A percentile compares a stretch with the other conserved stretches of the same genome.
phyloP scores from a whole-genome alignment of 2,888 invertebrate species.

The Orthonevra nobilis region DNA sequence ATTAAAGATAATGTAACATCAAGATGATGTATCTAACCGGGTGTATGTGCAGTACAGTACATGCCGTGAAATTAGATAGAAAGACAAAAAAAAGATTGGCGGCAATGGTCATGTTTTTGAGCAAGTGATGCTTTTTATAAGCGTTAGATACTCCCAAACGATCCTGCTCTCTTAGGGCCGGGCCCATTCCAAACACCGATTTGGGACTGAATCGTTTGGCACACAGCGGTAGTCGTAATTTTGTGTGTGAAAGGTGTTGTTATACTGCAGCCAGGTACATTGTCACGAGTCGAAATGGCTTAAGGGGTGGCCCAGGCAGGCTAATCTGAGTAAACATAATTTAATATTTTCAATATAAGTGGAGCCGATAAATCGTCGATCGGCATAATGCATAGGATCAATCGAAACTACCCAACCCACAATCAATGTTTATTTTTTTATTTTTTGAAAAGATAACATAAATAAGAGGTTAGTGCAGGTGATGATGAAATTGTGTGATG shows the following conservation, averaged over 20 bases:
- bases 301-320: constrained; percentile 31
- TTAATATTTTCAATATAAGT: constrained; percentile 46
- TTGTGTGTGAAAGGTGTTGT: constrained; percentile 12
- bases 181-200: constrained; percentile 40
- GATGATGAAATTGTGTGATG: constrained; percentile 63
- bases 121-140: constrained; percentile 12
- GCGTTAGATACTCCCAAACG: constrained; percentile 22
- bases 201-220: constrained; percentile 42
- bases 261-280: constrained; percentile 7
- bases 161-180: constrained; percentile 60
- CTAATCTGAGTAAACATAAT: constrained; percentile 58
- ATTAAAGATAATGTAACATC: constrained; percentile 58
- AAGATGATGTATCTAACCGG: constrained; percentile 54
- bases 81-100: constrained; percentile 63
- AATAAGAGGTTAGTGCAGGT: constrained; percentile 11
- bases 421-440: constrained; percentile 24
- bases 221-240: constrained; percentile 16
- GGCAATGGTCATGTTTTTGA: constrained; percentile 53
- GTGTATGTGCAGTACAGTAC: constrained; percentile 13
- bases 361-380: constrained; percentile 10
- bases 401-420: constrained; percentile 12
- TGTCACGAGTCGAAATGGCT: constrained; percentile 59
- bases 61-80: constrained; percentile 61
- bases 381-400: constrained; percentile 22
- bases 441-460: neutral